Percentiles rank a stretch among this genome's conserved stretches.
phyloP scores from a whole-genome alignment of 2,888 invertebrate species.

The Drosophila kanekoi region DNA sequence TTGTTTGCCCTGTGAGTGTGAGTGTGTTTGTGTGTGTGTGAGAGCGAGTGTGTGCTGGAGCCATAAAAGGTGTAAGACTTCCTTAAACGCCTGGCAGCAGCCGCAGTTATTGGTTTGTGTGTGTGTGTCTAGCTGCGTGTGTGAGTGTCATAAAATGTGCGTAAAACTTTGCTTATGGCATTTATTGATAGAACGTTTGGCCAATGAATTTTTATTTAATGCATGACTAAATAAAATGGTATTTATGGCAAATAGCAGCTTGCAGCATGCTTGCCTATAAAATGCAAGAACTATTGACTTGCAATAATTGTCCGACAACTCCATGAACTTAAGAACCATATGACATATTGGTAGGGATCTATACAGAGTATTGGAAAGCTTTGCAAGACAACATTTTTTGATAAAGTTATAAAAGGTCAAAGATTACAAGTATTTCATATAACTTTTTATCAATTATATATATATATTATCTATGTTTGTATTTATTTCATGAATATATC shows the following conservation, averaged over 20 bases:
- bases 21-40: conserved; percentile 9
- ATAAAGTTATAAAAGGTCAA: too few relatives aligned
- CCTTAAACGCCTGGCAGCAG: conserved; percentile 65
- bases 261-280: conserved; percentile 27
- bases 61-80: conserved; percentile 74
- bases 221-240: conserved; percentile 44
- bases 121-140: background rate
- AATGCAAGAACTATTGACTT: conserved; percentile 11
- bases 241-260: conserved; percentile 40
- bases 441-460: too few relatives aligned
- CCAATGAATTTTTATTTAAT: conserved; percentile 75
- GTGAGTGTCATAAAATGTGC: conserved; percentile 72
- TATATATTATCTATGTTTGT: too few relatives aligned
- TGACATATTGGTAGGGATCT: too few relatives aligned
- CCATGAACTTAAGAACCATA: background rate
- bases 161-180: conserved; percentile 78
- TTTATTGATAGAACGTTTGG: conserved; percentile 79
- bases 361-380: too few relatives aligned
- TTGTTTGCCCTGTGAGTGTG: conserved; percentile 58
- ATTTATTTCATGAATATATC: too few relatives aligned
- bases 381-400: too few relatives aligned
- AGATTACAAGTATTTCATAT: too few relatives aligned
- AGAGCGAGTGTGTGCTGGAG: conserved; percentile 27
- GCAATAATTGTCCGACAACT: background rate
- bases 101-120: conserved; percentile 28